Base-by-base conservation (phyloP, 1,140 invertebrate genomes). In the Helicoverpa armigera region DNA sequence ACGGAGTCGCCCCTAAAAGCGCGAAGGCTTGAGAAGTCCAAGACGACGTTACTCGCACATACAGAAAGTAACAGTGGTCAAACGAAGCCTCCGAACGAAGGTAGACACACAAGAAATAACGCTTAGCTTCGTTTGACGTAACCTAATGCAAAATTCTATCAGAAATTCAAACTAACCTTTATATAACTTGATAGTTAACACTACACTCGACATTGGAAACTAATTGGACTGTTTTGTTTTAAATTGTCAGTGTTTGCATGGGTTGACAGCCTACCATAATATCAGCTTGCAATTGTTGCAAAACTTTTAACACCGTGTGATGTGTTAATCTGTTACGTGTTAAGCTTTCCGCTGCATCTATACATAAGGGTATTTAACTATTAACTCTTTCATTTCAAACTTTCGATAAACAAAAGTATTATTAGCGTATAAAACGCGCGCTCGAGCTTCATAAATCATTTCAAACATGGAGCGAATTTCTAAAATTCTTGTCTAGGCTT, bases 41-140 rank as follows among this genome's bases (percentile, higher is more conserved):
- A 95, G 91, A 95, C 94, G 77, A 94, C 92, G 86, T 90, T 94
- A 86, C 90, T 94, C 83, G 90, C 92, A 61, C 93, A 93, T 89
- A 92, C 90, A 86, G 92, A 94, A 89, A 93, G 87, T 95, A 94
- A 93, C 90, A 90, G 90, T 92, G 92, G 92, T 91, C 92, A 94
- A 91, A 91, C 89, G 85, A 94, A 95, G 91, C 87, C 92, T 80
- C 86, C 90, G 80, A 90, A 88, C 72, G 94, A 95, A 95, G 94
- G 94, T 95, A 95, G 92, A 92, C 83, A 85, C 86, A 82, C 86
- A 84, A 88, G 83, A 85, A 65, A 84, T 85, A 86, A 79, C 83
- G 91, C 90, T 94, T 93, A 89, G 93, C 92, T 94, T 94, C 91
- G 92, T 94, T 94, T 94, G 93, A 93, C 92, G 77, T 94, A 94